phyloP scores from a whole-genome alignment of 2,888 invertebrate species.

The Drepana falcataria region DNA sequence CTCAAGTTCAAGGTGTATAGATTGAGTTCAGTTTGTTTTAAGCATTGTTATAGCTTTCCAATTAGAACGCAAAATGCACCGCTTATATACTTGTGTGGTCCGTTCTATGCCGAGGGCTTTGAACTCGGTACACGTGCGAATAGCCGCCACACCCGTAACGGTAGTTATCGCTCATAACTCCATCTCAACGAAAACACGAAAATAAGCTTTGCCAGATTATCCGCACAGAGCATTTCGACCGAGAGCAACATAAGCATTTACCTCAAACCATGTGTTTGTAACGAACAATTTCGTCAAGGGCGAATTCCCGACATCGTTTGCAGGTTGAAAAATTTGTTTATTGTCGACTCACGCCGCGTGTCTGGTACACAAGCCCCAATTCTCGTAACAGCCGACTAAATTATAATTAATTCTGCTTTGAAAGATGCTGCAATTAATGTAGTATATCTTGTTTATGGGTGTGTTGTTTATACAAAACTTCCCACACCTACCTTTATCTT shows the following conservation, averaged over 20 bases:
- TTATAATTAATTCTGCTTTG: conserved; percentile 22
- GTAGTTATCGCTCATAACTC: conserved; percentile 43
- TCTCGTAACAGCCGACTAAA: conserved; percentile 9
- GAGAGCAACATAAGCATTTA: background rate
- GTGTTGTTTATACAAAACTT: conserved; percentile 24
- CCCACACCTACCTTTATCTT: too few species aligned
- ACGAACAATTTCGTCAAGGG: background rate
- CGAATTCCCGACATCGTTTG: conserved; percentile 3
- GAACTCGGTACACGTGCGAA: conserved; percentile 53
- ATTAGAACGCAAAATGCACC: conserved; percentile 9
- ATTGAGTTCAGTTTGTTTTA: conserved; percentile 13
- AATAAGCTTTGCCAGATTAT: background rate
- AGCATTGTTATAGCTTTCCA: conserved; percentile 10
- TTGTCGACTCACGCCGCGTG: conserved; percentile 13
- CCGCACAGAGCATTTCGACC: background rate
- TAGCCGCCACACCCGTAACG: conserved; percentile 56
- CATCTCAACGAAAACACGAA: conserved; percentile 16
- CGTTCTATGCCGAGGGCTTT: conserved; percentile 44
- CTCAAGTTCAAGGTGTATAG: conserved; percentile 15
- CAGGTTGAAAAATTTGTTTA: background rate
- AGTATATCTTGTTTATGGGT: conserved; percentile 19
- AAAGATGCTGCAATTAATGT: conserved; percentile 19
- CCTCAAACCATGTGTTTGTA: background rate
- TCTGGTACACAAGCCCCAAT: conserved; percentile 9
- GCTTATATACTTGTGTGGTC: conserved; percentile 24